Conservation (phyloP, 1,140 invertebrate genomes). For the Brachionus manjavacas region DNA sequence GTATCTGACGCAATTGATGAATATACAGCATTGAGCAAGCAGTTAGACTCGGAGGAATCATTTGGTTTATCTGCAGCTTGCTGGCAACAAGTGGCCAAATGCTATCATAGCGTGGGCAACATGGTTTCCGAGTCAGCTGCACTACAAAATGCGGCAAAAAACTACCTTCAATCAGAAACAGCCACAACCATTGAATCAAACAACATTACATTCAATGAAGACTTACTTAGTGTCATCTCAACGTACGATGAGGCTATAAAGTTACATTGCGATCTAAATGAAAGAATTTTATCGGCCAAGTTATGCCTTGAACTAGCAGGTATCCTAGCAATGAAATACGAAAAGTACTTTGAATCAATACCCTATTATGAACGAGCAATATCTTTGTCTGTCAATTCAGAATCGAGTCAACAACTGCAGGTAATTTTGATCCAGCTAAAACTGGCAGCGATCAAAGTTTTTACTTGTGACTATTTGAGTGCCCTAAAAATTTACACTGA, state of each 20-base stretch:
- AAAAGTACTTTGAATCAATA: slow-evolving; percentile 36
- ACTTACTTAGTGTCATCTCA: not conserved
- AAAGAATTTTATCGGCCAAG: slow-evolving; percentile 25
- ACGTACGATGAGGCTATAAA: slow-evolving; percentile 8
- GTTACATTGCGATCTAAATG: slow-evolving; percentile 35
- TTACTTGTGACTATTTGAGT: slow-evolving; percentile 17
- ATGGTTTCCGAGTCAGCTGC: slow-evolving; percentile 15
- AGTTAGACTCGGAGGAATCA: slow-evolving; percentile 17
- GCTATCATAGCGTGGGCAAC: slow-evolving; percentile 35
- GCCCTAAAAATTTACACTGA: not conserved
- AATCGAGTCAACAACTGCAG: not conserved
- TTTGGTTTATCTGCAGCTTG: not conserved
- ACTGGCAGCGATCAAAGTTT: slow-evolving; percentile 25
- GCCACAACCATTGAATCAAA: slow-evolving; percentile 4
- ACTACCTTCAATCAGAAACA: slow-evolving; percentile 25
- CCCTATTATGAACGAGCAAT: slow-evolving; percentile 19
- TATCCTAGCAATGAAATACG: not conserved
- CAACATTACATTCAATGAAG: slow-evolving; percentile 29
- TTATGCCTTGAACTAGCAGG: slow-evolving; percentile 20
- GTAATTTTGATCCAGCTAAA: not conserved
- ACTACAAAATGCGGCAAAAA: not conserved
- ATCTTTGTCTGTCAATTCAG: not conserved
- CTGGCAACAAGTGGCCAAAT: slow-evolving; percentile 25
- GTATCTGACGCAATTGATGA: slow-evolving; percentile 36
- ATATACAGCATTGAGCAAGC: slow-evolving; percentile 17